A percentile compares a stretch with the other conserved stretches of the same genome.
Conservation (phyloP, 2,797 vertebrate genomes). For the Clarias pachynema region DNA sequence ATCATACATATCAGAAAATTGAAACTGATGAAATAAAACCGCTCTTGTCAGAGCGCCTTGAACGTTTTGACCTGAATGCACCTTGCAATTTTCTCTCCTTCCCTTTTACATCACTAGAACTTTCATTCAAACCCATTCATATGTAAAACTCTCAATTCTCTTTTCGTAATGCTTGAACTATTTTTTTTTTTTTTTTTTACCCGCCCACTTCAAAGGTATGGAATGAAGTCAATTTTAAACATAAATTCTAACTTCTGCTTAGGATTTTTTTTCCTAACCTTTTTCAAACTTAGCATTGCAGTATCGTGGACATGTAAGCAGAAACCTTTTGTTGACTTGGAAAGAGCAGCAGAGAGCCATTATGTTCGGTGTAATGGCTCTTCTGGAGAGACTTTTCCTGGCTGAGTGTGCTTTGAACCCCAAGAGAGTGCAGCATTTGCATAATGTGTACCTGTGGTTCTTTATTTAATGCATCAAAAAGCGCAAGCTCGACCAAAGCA, state of each 20-base stretch:
- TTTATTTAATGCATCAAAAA: conserved; percentile 48
- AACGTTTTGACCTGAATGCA: background rate
- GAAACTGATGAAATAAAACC: background rate
- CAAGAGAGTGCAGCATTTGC: conserved; percentile 37
- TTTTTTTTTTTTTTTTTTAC: background rate
- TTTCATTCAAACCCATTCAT: conserved; percentile 9
- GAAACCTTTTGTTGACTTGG: conserved; percentile 35
- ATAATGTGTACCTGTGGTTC: conserved; percentile 55
- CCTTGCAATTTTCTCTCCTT: background rate
- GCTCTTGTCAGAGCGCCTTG: too few species aligned
- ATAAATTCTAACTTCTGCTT: background rate
- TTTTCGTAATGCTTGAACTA: background rate
- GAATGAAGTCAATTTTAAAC: background rate
- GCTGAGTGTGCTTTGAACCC: conserved; percentile 29
- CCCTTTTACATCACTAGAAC: background rate
- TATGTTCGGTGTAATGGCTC: conserved; percentile 42
- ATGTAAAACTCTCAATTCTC: background rate
- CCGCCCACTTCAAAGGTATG: background rate
- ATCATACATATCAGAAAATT: background rate
- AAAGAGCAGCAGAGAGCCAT: conserved; percentile 34
- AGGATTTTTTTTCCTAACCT: background rate
- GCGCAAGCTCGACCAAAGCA: conserved; percentile 38
- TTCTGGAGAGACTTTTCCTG: conserved; percentile 40
- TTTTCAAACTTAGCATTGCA: background rate
- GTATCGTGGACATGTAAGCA: conserved; percentile 34